Evolutionary conservation across 2,888 invertebrate genomes (phyloP).

Genomic region (Noctua janthina): DNA sequence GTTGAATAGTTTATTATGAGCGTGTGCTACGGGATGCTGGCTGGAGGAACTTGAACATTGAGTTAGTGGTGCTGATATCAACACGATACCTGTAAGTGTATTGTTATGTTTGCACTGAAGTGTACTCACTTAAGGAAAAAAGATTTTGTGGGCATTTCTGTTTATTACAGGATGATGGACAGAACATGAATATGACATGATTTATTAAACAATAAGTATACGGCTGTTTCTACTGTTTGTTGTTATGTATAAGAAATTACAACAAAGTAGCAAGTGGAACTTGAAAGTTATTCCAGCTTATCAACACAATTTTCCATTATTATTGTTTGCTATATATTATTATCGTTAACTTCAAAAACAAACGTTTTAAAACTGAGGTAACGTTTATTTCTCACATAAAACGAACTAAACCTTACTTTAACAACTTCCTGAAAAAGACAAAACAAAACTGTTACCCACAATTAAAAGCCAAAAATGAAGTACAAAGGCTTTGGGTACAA

Average conservation of each 20-base stretch:
- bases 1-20: constrained; percentile 65
- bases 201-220: background rate
- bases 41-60: constrained; percentile 59
- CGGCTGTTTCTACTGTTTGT: background rate
- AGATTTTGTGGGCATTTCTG: background rate
- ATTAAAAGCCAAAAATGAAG: constrained; percentile 30
- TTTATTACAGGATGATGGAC: background rate
- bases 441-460: constrained; percentile 6
- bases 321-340: background rate
- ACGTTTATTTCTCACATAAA: background rate
- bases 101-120: constrained; percentile 17
- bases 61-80: constrained; percentile 32
- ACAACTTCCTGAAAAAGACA: constrained; percentile 7
- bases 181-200: background rate
- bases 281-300: background rate
- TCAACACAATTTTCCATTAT: background rate
- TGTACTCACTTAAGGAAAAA: background rate
- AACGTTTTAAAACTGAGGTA: background rate
- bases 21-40: constrained; percentile 64
- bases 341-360: background rate
- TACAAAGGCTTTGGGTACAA: constrained; percentile 29
- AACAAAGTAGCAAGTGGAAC: background rate
- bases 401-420: background rate
- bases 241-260: background rate
- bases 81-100: constrained; percentile 48